phyloP scores from a whole-genome alignment of 1,140 invertebrate species.

The Drosophila suzukii region DNA sequence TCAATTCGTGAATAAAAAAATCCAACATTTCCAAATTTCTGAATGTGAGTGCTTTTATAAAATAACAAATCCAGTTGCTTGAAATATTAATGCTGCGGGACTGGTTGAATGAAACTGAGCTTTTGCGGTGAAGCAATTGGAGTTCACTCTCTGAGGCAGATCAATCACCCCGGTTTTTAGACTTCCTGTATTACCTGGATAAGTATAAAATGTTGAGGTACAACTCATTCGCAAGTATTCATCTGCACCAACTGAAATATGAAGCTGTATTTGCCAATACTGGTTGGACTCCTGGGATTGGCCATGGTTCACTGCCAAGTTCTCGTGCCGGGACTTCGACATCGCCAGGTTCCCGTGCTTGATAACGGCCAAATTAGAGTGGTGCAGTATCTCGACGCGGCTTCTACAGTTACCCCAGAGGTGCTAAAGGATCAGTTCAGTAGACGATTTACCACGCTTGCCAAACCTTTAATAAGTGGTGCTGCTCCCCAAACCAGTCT shows the following conservation, averaged over 20 bases:
- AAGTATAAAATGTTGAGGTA: background rate
- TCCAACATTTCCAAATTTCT: no score
- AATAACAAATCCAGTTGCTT: background rate
- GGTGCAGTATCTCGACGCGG: conserved; percentile 2
- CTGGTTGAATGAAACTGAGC: background rate
- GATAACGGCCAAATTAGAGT: background rate
- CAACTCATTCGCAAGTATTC: background rate
- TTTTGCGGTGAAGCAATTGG: background rate
- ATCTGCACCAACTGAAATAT: background rate
- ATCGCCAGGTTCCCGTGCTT: background rate
- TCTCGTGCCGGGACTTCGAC: conserved; percentile 1
- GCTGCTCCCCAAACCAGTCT: conserved; percentile 4
- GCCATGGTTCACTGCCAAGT: background rate
- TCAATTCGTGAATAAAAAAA: no score
- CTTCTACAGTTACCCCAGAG: conserved; percentile 5
- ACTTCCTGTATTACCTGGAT: background rate
- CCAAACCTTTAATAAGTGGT: background rate
- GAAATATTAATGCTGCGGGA: background rate
- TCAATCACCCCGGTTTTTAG: background rate
- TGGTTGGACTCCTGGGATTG: background rate
- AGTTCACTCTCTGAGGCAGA: conserved; percentile 1
- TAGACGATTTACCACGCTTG: conserved; percentile 1
- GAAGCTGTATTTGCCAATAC: background rate
- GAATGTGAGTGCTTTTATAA: background rate
- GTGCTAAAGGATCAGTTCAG: conserved; percentile 5